These are phyloP conservation scores for Drosophila teissieri DNA, from an alignment of 1,140 invertebrate genomes.

Conservation along the genomic window DNA sequence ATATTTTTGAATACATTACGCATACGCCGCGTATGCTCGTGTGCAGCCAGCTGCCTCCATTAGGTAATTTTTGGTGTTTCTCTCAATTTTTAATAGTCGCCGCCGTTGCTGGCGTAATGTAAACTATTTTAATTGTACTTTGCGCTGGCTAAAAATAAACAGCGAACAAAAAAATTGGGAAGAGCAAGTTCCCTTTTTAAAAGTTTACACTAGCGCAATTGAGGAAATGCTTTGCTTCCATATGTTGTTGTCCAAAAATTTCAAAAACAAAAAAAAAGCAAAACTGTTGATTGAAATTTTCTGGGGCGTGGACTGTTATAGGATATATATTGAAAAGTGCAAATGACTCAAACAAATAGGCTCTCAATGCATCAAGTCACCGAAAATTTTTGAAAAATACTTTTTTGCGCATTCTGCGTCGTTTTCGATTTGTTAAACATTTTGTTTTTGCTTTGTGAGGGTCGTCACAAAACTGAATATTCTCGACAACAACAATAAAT, in stretches of 20 bases:
- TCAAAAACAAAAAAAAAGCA: slow-evolving; percentile 2
- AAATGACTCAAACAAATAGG: slow-evolving; percentile 17
- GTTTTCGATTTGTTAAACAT: slow-evolving; percentile 25
- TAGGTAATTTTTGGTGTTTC: slow-evolving; percentile 68
- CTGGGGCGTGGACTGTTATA: slow-evolving; percentile 25
- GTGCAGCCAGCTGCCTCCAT: slow-evolving; percentile 64
- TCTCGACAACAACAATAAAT: slow-evolving; percentile 55
- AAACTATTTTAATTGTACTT: slow-evolving; percentile 82
- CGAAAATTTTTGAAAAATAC: slow-evolving; percentile 19
- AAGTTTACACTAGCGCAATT: slow-evolving; percentile 48
- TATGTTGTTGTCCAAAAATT: slow-evolving; percentile 33
- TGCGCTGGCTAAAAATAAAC: slow-evolving; percentile 63
- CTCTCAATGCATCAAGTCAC: slow-evolving; percentile 22
- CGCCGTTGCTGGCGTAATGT: slow-evolving; percentile 54
- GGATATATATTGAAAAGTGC: slow-evolving; percentile 1
- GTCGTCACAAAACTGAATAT: slow-evolving; percentile 22
- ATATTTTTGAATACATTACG: slow-evolving; percentile 79
- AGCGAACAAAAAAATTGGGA: slow-evolving; percentile 10
- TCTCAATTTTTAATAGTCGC: slow-evolving; percentile 67
- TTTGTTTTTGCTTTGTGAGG: slow-evolving; percentile 38
- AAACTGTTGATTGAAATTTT: slow-evolving; percentile 37
- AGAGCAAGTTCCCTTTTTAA: slow-evolving; percentile 40
- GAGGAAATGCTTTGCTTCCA: slow-evolving; percentile 28
- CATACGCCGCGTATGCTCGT: slow-evolving; percentile 56
- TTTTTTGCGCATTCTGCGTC: slow-evolving; percentile 31